Evolutionary conservation across 2,113 vertebrate species (phyloP).

Genomic region (Trogon surrucura): DNA sequence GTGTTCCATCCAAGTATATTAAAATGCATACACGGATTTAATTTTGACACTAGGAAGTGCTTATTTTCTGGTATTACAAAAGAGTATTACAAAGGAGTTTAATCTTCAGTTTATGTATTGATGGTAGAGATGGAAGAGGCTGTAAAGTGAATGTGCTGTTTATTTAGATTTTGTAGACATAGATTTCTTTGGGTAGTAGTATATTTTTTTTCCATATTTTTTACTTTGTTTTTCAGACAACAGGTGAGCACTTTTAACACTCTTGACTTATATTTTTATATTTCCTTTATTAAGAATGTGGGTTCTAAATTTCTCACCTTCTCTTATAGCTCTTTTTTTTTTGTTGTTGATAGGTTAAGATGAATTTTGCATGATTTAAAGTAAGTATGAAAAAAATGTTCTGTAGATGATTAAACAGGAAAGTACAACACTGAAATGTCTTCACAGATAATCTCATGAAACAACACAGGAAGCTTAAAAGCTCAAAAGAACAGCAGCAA

Average conservation of each 20-base stretch:
- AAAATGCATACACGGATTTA: neutral
- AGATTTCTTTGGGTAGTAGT: neutral
- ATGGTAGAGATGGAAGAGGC: neutral
- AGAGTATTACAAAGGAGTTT: neutral
- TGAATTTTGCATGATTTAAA: neutral
- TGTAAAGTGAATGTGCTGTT: neutral
- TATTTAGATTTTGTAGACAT: neutral
- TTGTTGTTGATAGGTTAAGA: neutral
- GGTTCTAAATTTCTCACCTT: neutral
- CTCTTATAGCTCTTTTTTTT: neutral
- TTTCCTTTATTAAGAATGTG: neutral
- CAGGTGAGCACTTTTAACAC: neutral
- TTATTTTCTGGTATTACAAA: neutral
- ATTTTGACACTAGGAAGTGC: neutral
- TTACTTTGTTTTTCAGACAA: neutral
- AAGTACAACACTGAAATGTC: neutral
- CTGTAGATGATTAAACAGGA: neutral
- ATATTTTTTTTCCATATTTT: neutral
- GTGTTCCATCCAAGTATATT: neutral
- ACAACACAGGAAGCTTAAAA: neutral
- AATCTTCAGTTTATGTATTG: neutral
- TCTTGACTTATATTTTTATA: neutral
- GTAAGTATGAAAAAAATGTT: neutral
- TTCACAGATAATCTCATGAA: neutral
- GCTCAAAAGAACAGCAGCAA: neutral